Evolutionary conservation across 2,888 invertebrate species (phyloP).

Genomic region (Serripes groenlandicus): DNA sequence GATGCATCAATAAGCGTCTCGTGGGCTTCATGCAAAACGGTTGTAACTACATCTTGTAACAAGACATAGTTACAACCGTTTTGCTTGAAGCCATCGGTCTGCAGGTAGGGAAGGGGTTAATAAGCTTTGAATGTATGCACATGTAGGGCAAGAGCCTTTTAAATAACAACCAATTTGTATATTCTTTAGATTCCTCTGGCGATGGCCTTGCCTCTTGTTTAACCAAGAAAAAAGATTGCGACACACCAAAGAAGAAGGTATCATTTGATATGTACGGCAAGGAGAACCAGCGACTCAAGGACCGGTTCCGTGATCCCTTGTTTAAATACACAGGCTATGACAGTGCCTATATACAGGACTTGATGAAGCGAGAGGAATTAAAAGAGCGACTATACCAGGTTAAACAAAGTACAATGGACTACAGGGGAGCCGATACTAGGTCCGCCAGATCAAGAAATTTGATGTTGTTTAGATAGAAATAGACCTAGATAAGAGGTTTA

Average conservation of each 20-base stretch:
- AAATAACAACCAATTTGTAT: no score
- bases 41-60: no score
- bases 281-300: constrained; percentile 77
- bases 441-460: constrained; percentile 71
- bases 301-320: constrained; percentile 64
- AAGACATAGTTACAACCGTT: no score
- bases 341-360: constrained; percentile 71
- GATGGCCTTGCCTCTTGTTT: constrained; percentile 76
- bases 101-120: no score
- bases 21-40: no score
- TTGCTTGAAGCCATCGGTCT: no score
- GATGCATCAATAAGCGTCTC: no score
- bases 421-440: constrained; percentile 66
- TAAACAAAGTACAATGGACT: constrained; percentile 71
- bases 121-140: no score
- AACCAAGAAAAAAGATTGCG: constrained; percentile 74
- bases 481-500: neutral
- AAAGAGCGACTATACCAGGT: constrained; percentile 78
- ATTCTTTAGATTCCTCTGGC: constrained; percentile 70
- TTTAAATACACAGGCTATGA: constrained; percentile 71
- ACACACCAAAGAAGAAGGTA: constrained; percentile 82
- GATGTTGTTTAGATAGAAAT: constrained; percentile 71
- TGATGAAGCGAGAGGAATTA: constrained; percentile 74
- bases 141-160: no score
- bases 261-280: constrained; percentile 82